These are phyloP conservation scores for Bufo gargarizans DNA, from an alignment of 2,113 vertebrate genomes.

Conservation along the genomic window DNA sequence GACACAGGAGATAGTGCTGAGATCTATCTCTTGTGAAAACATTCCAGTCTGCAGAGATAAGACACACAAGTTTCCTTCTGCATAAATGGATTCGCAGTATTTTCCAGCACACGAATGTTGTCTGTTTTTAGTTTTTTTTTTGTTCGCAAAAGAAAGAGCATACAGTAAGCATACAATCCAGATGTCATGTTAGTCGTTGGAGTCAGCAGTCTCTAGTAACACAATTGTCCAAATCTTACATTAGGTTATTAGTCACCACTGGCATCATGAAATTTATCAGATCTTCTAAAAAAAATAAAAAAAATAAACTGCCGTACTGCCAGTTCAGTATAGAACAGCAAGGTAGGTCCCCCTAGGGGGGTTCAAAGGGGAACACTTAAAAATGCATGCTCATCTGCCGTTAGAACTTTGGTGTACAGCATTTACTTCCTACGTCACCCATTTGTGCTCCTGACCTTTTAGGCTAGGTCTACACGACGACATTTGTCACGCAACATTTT, in stretches of 20 bases:
- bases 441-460: too few species aligned
- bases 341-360: too few species aligned
- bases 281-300: too few species aligned
- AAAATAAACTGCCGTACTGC: too few species aligned
- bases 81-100: neutral
- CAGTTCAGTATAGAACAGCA: too few species aligned
- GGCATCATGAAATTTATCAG: neutral
- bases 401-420: too few species aligned
- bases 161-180: neutral
- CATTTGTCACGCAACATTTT: too few species aligned
- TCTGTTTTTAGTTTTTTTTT: neutral
- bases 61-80: conserved; percentile 23
- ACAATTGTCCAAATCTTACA: neutral
- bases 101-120: conserved; percentile 6
- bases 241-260: neutral
- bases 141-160: neutral
- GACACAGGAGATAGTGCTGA: conserved; percentile 5
- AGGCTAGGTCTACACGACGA: too few species aligned
- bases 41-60: conserved; percentile 32
- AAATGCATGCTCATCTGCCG: too few species aligned
- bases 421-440: too few species aligned
- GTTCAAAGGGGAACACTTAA: too few species aligned
- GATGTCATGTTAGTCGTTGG: neutral
- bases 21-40: conserved; percentile 12
- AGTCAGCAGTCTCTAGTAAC: neutral